Evolutionary conservation across 2,113 vertebrate species (phyloP), one percentile per base, ranked within the genome.

Genomic region (Syngnathus floridae): DNA sequence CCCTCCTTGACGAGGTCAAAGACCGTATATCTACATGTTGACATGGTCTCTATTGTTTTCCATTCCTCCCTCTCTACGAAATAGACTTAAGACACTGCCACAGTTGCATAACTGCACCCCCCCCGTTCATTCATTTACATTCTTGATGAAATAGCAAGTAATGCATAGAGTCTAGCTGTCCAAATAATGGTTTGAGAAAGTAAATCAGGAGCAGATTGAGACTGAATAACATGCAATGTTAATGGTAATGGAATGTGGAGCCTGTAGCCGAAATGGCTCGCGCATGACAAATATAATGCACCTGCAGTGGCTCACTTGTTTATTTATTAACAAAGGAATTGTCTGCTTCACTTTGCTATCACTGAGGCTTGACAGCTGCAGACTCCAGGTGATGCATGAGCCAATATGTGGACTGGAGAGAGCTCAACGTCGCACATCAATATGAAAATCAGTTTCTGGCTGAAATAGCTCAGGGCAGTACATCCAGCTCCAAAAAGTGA

Each of bases 401-500:
- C 87, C 89, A 91, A 91, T 91, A 90, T 90, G 87, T 80, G 86
- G 77, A 86, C 80, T 79, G 77, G 86, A 87, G 86, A 88, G 83
- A 82, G 79, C 82, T 86, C 87, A 84, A 86, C 88, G 75, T 85
- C 70, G 77, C 88, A 86, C 89, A 90, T 92, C 88, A 90, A 88
- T 87, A 92, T 91, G 91, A 91, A 92, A 91, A 92, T 90, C 90
- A 86, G 81, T 89, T 87, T 88, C 80, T 86, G 84, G 82, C 75
- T 81, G 86, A 90, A 90, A 89, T 75, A 88, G 88, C 90, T 84
- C 46, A 19, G 12, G 80, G 89, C 86, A 65, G 78, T 86, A 90
- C 88, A 89, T 84, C 81, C 78, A 82, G 85, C 83, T 82, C 77
- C 72, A 80, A 90, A 88, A 85, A 86, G 83, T 84, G 74, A 84